A percentile compares a stretch with the other conserved stretches of the same genome.
Evolutionary conservation across 2,113 vertebrate species (phyloP).

Genomic region (Anthoscopus minutus): DNA sequence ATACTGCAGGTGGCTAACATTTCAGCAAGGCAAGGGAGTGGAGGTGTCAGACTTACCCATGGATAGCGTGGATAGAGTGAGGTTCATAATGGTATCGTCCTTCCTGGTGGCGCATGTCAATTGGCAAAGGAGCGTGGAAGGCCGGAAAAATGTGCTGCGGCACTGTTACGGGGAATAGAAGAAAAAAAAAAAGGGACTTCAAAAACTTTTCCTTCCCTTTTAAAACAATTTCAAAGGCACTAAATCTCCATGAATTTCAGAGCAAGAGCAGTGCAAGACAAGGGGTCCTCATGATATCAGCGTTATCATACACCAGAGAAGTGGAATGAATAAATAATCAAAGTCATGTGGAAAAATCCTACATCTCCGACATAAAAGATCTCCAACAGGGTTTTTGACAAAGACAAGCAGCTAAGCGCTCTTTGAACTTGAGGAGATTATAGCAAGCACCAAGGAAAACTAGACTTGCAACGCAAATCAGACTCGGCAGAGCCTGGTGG

Average conservation of each 20-base stretch:
- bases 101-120: slow-evolving; percentile 97
- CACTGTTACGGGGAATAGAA: slow-evolving; percentile 73
- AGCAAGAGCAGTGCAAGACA: slow-evolving; percentile 76
- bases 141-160: slow-evolving; percentile 89
- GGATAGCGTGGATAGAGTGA: slow-evolving; percentile 87
- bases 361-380: slow-evolving; percentile 94
- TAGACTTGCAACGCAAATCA: slow-evolving; percentile 72
- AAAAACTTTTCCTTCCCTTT: slow-evolving; percentile 71
- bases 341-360: slow-evolving; percentile 87
- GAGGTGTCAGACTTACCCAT: slow-evolving; percentile 82
- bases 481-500: slow-evolving; percentile 75
- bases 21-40: not conserved
- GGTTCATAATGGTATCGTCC: slow-evolving; percentile 96
- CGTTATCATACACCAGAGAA: slow-evolving; percentile 84
- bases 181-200: slow-evolving; percentile 69
- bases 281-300: slow-evolving; percentile 75
- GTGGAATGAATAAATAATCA: slow-evolving; percentile 96
- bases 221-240: slow-evolving; percentile 78
- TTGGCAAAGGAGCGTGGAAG: slow-evolving; percentile 90
- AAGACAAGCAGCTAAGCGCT: slow-evolving; percentile 88
- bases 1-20: accelerated
- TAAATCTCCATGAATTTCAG: slow-evolving; percentile 83
- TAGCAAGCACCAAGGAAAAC: slow-evolving; percentile 75
- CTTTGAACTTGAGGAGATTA: slow-evolving; percentile 90
- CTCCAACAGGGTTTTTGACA: slow-evolving; percentile 89